These are phyloP conservation scores for Myzus persicae DNA, from an alignment of 1,140 invertebrate genomes.

Conservation along the genomic window DNA sequence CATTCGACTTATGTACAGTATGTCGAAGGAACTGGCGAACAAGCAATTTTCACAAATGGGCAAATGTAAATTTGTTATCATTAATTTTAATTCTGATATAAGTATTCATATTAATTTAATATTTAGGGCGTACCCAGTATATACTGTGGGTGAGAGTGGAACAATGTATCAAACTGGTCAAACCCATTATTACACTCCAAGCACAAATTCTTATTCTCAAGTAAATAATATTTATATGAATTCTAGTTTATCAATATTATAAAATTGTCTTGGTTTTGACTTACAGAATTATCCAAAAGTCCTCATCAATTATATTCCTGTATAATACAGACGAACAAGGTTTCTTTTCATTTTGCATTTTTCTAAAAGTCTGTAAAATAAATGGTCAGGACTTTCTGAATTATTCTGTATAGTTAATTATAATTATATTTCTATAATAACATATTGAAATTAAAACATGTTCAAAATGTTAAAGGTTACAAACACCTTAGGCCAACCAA, in stretches of 20 bases:
- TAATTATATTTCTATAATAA: not conserved
- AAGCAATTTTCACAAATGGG: conserved; percentile 75
- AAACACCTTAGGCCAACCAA: conserved; percentile 62
- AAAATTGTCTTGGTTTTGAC: not conserved
- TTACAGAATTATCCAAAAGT: conserved; percentile 7
- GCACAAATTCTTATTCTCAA: conserved; percentile 60
- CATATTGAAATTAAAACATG: conserved; percentile 60
- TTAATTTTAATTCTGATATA: conserved; percentile 19
- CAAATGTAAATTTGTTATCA: conserved; percentile 69
- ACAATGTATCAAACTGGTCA: conserved; percentile 76
- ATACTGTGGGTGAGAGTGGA: conserved; percentile 79
- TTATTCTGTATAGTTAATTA: not conserved
- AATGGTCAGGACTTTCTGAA: not conserved
- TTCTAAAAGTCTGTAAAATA: not conserved
- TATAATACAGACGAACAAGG: not conserved
- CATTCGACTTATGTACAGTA: conserved; percentile 76
- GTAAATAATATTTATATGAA: conserved; percentile 27
- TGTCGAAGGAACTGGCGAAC: conserved; percentile 72
- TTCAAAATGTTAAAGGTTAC: conserved; percentile 61
- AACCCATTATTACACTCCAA: conserved; percentile 71
- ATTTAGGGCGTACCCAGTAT: conserved; percentile 81
- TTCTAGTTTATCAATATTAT: not conserved
- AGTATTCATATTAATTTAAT: conserved; percentile 19
- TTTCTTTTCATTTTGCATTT: not conserved
- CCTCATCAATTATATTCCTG: not conserved